Conservation (phyloP, 2,113 vertebrate species). For the Mus spicilegus region DNA sequence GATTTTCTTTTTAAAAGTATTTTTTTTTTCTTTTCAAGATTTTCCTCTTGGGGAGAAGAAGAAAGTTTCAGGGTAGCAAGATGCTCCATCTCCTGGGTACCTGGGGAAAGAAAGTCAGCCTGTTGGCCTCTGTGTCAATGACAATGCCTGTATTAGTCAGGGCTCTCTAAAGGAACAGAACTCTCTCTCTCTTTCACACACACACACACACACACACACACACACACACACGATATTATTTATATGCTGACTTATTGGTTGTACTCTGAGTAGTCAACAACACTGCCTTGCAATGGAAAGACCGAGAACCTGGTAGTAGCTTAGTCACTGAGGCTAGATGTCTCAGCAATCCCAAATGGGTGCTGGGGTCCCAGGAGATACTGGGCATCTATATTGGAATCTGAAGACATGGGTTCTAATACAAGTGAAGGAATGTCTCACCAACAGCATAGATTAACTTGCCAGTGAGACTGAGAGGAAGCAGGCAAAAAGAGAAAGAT, state of each 20-base stretch:
- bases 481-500: not conserved
- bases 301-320: too few relatives aligned
- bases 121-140: not conserved
- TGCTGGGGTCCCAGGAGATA: not conserved
- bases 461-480: not conserved
- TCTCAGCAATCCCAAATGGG: not conserved
- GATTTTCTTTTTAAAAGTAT: slow-evolving; percentile 51
- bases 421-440: not conserved
- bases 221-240: not conserved
- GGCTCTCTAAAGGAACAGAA: not conserved
- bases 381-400: not conserved
- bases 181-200: not conserved
- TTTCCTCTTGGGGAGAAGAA: not conserved
- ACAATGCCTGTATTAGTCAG: not conserved
- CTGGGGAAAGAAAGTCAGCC: not conserved
- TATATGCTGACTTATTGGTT: not conserved
- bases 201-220: not conserved
- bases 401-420: not conserved
- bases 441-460: not conserved
- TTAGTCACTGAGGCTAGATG: not conserved
- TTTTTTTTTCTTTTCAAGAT: slow-evolving; percentile 18
- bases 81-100: not conserved
- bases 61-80: slow-evolving; percentile 1
- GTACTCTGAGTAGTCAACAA: not conserved
- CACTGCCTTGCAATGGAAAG: not conserved